Evolutionary conservation across 2,113 vertebrate species (phyloP).

Genomic region (Xenopus tropicalis): UCB_Xtro_10.0 CM004451.2:74303001-74303500

Average conservation of each 20-base stretch:
- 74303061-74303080: conserved; percentile 81
- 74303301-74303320: no score
- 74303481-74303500: conserved; percentile 14
- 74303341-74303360: no score
- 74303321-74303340: no score
- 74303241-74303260: conserved; percentile 42
- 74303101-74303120: conserved; percentile 97
- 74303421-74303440: background rate
- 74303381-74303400: background rate
- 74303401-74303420: background rate
- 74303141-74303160: conserved; percentile 98
- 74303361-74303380: conserved; percentile 36
- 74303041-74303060: conserved; percentile 63
- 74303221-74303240: conserved; percentile 48
- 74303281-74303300: conserved; percentile 28
- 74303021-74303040: conserved; percentile 58
- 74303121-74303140: conserved; percentile 90
- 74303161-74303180: conserved; percentile 98
- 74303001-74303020: conserved; percentile 37
- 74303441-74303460: background rate
- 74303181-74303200: conserved; percentile 75
- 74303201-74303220: conserved; percentile 59
- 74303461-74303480: background rate
- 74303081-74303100: conserved; percentile 85
- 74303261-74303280: conserved; percentile 46